Evolutionary conservation across 92 coral and sea anemone species (phyloP).

Genomic region (Parazoanthus swiftii): DNA sequence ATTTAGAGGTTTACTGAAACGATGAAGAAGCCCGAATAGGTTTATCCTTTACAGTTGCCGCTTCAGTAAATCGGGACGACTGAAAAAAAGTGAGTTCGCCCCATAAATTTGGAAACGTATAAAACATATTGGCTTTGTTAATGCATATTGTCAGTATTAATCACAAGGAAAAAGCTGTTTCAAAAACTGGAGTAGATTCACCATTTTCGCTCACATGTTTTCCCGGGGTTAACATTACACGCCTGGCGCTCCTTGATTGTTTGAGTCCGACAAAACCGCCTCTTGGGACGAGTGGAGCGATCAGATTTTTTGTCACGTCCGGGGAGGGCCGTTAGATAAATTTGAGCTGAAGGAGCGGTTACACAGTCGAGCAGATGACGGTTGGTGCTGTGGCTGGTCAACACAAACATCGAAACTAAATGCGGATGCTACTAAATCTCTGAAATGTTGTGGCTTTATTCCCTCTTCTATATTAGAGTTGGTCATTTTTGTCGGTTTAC

Average conservation of each 20-base stretch:
- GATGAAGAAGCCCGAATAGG: too few relatives aligned
- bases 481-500: neutral
- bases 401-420: neutral
- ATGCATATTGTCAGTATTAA: too few relatives aligned
- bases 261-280: neutral
- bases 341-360: neutral
- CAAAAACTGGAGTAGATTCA: too few relatives aligned
- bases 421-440: neutral
- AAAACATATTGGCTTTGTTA: neutral
- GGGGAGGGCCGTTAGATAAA: neutral
- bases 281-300: neutral
- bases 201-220: too few relatives aligned
- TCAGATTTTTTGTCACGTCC: neutral
- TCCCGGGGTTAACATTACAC: too few relatives aligned
- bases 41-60: too few relatives aligned
- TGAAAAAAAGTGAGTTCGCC: too few relatives aligned
- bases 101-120: too few relatives aligned
- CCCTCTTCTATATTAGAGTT: neutral
- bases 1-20: too few relatives aligned
- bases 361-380: neutral
- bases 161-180: too few relatives aligned
- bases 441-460: slow-evolving; percentile 11
- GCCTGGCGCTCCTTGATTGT: too few relatives aligned
- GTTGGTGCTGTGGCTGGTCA: neutral
- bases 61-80: too few relatives aligned